Base-by-base conservation (phyloP, 2,113 vertebrate species). In the Actenoides hombroni region DNA sequence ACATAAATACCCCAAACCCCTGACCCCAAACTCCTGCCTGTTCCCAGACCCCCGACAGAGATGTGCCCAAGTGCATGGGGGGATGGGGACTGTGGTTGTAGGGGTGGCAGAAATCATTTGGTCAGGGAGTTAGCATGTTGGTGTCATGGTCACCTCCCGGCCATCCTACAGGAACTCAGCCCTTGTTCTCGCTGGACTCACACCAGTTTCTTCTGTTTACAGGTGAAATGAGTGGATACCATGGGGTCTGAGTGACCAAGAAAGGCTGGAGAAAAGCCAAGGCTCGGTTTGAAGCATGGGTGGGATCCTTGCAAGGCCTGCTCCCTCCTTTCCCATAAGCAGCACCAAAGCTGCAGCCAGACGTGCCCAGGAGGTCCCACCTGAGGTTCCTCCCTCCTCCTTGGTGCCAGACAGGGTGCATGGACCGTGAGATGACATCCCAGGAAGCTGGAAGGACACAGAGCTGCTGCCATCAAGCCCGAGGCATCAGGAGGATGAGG, bases 141-240 rank as follows among this genome's bases (percentile, higher is more conserved):
- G 64, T 56, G 76, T 25, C 48, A 13, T 5, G 0, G 39, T 24
- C 76, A 59, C 56, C 16, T 49, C 71, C 40, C 1, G 1, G 17
- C 25, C 25, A 1, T 6, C 65, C 65, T 5, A 0, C 1, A 9
- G 67, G 48, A 33, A 8, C 17, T 6, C 6, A 0, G 4, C n/a
- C 20, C 37, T 1, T 0, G 18, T 6, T 9, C 54, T 73, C 31
- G 6, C 56, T 0, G 39, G 88, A 39, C 86, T 91, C 33, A 74
- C 79, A 23, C 78, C 31, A 3, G 21, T 64, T 68, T 92, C 42
- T 92, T 33, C n/a, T 35, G 5, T 28, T 12, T 16, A 1, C 94
- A 86, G 95, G 53, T 73, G 71, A 23, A 14, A 2, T 0, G 29
- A 75, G 49, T 0, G 6, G 88, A 49, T 0, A 0, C 16, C 2